These are phyloP conservation scores for Axis porcinus DNA, from an alignment of 2,113 vertebrate genomes.

Conservation along the genomic window DNA sequence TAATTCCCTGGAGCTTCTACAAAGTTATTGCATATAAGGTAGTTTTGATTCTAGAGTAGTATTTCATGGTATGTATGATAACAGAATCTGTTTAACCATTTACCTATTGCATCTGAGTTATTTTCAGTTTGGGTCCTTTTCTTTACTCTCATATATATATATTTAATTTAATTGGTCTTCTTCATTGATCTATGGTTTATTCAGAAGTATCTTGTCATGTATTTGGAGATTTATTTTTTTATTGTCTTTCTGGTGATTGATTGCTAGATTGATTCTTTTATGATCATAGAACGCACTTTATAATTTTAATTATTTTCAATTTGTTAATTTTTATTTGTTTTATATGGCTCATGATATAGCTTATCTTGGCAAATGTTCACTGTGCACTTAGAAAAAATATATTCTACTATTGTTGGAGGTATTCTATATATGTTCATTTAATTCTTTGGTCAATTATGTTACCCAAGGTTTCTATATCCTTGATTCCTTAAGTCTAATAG, in stretches of 20 bases:
- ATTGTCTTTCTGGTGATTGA: background rate
- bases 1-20: background rate
- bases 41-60: background rate
- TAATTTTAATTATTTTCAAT: background rate
- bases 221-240: background rate
- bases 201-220: background rate
- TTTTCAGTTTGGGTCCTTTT: background rate
- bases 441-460: background rate
- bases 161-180: background rate
- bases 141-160: background rate
- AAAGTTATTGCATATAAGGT: background rate
- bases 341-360: background rate
- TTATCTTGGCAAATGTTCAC: background rate
- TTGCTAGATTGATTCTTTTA: background rate
- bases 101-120: background rate
- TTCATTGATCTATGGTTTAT: background rate
- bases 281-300: background rate
- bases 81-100: background rate
- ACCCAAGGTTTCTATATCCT: background rate
- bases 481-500: background rate
- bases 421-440: background rate
- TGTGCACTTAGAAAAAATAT: background rate
- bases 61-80: background rate
- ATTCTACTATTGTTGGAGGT: background rate
- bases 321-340: background rate